These are phyloP conservation scores for Pandemis cinnamomeana DNA, from an alignment of 2,888 invertebrate species.

Conservation along the genomic window DNA sequence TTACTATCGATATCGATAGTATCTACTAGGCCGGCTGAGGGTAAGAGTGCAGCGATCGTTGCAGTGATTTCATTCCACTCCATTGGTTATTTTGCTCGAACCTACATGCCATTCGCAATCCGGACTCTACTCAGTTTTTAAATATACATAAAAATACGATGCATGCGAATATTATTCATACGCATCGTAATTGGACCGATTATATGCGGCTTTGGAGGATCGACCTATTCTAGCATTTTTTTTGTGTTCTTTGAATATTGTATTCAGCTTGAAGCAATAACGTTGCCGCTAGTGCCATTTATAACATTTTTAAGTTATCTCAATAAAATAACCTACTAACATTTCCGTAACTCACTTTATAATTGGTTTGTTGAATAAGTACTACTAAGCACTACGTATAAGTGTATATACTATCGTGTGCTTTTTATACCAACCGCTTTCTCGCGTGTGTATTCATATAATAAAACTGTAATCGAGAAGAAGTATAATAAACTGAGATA, in stretches of 20 bases:
- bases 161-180: not conserved
- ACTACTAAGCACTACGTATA: constrained; percentile 15
- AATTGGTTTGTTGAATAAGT: constrained; percentile 8
- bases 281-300: not conserved
- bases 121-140: too few species aligned
- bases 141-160: not conserved
- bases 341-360: constrained; percentile 2
- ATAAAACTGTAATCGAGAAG: constrained; percentile 54
- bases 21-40: too few species aligned
- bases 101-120: too few species aligned
- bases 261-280: not conserved
- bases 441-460: constrained; percentile 17
- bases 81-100: too few species aligned
- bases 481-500: constrained; percentile 59
- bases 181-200: too few species aligned
- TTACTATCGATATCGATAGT: too few species aligned
- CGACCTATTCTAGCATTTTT: not conserved
- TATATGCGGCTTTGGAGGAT: not conserved
- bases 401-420: constrained; percentile 14
- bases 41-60: too few species aligned
- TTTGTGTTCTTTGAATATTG: not conserved
- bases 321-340: not conserved
- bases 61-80: too few species aligned
- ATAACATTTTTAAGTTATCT: not conserved
- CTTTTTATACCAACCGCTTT: constrained; percentile 12